Percentiles rank a stretch among this genome's conserved stretches.
phyloP scores from a whole-genome alignment of 2,888 invertebrate genomes.

The Agrotis clavis region DNA sequence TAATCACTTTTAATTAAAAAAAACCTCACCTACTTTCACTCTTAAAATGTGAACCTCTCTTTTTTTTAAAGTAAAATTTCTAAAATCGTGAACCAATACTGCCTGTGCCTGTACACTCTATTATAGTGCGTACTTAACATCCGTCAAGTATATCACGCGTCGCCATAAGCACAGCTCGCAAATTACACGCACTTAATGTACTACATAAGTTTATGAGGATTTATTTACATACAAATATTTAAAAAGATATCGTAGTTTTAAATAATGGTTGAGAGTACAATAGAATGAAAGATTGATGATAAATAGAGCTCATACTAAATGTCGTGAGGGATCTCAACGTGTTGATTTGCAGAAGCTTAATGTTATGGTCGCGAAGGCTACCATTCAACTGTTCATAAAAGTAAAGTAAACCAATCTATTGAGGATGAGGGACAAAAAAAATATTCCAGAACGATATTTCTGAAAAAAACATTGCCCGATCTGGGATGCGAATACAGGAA shows the following conservation, averaged over 20 bases:
- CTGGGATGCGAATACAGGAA: not conserved
- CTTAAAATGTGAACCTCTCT: too few species aligned
- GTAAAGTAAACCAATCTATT: too few species aligned
- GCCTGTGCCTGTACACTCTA: conserved; percentile 46
- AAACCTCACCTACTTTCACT: too few species aligned
- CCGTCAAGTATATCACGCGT: conserved; percentile 17
- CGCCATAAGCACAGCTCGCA: not conserved
- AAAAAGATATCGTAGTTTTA: not conserved
- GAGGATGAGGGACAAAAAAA: too few species aligned
- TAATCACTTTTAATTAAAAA: too few species aligned
- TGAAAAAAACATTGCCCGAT: not conserved
- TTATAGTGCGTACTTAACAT: conserved; percentile 36
- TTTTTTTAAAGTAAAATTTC: not conserved
- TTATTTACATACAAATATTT: not conserved
- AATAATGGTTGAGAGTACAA: not conserved
- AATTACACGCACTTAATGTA: conserved; percentile 12
- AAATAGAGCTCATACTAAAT: not conserved
- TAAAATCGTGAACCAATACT: not conserved
- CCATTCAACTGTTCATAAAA: too few species aligned
- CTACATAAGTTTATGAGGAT: not conserved
- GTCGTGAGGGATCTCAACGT: too few species aligned
- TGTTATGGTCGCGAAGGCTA: too few species aligned
- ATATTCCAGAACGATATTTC: too few species aligned
- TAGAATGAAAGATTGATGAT: not conserved
- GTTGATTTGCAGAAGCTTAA: too few species aligned